These are phyloP conservation scores for Teleopsis dalmanni DNA, from an alignment of 1,140 invertebrate species.

Conservation along the genomic window DNA sequence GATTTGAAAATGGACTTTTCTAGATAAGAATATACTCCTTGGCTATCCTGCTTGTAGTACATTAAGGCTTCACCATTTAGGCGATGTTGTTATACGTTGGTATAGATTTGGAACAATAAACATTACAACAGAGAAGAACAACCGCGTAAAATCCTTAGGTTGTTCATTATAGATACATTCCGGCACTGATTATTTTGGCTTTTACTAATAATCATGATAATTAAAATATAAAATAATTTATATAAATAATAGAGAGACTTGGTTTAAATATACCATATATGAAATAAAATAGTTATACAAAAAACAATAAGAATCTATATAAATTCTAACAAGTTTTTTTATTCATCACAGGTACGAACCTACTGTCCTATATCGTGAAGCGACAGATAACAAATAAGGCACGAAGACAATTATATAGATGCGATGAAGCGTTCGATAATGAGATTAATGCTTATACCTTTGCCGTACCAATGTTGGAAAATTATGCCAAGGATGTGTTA, in stretches of 20 bases:
- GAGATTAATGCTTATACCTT: conserved; percentile 38
- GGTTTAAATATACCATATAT: not conserved
- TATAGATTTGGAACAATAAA: no score
- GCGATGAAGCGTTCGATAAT: conserved; percentile 36
- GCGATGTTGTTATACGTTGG: no score
- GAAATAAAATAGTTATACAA: no score
- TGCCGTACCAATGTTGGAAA: conserved; percentile 28
- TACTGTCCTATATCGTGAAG: conserved; percentile 24
- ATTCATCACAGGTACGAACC: not conserved
- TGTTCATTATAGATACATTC: no score
- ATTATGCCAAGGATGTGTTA: conserved; percentile 24
- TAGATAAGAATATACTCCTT: no score
- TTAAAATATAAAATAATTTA: not conserved
- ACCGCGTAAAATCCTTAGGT: no score
- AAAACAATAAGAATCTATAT: not conserved
- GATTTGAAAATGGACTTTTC: no score
- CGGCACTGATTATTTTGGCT: no score
- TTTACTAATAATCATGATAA: no score
- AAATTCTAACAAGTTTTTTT: not conserved
- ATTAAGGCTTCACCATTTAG: no score
- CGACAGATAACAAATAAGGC: conserved; percentile 38
- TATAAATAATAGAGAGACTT: not conserved
- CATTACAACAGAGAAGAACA: no score
- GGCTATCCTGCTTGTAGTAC: no score
- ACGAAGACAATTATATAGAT: conserved; percentile 36